Percentiles rank a stretch among this genome's conserved stretches.
phyloP scores from a whole-genome alignment of 2,113 vertebrate genomes.

The Scytalopus superciliaris region DNA sequence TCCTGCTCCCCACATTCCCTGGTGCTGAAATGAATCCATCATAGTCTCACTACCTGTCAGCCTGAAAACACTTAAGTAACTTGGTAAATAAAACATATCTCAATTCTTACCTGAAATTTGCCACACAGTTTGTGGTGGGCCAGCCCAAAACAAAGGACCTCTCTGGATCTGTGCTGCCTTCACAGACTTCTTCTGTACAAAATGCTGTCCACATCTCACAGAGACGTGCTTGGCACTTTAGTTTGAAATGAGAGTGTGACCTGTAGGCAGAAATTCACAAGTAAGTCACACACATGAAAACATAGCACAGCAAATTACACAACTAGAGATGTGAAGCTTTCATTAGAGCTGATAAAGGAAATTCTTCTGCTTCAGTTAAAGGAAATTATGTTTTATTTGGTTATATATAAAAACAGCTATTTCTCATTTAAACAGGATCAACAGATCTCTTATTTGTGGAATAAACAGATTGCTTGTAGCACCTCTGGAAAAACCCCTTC shows the following conservation, averaged over 20 bases:
- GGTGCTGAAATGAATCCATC: neutral
- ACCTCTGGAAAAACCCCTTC: neutral
- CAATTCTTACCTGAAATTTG: constrained; percentile 86
- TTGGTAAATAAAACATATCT: neutral
- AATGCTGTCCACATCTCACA: constrained; percentile 92
- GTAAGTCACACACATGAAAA: neutral
- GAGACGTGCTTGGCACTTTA: constrained; percentile 83
- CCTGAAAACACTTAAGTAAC: neutral
- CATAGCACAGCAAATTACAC: neutral
- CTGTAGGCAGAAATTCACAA: constrained; percentile 42
- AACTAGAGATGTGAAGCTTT: neutral
- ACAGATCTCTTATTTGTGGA: neutral
- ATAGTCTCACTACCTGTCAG: neutral
- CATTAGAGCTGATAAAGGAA: neutral
- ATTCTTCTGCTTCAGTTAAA: neutral
- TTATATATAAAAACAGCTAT: neutral
- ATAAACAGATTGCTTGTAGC: neutral
- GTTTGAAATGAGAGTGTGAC: constrained; percentile 84
- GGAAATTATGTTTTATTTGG: neutral
- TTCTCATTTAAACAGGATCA: neutral
- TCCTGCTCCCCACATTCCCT: neutral
- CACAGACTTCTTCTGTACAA: constrained; percentile 92
- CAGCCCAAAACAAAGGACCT: constrained; percentile 93
- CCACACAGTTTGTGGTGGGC: constrained; percentile 94
- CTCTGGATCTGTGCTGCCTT: constrained; percentile 81